A percentile compares a stretch with the other conserved stretches of the same genome.
phyloP scores from a whole-genome alignment of 30 jellyfish, hydroid and myxozoan species.

The Morbakka virulenta region DNA sequence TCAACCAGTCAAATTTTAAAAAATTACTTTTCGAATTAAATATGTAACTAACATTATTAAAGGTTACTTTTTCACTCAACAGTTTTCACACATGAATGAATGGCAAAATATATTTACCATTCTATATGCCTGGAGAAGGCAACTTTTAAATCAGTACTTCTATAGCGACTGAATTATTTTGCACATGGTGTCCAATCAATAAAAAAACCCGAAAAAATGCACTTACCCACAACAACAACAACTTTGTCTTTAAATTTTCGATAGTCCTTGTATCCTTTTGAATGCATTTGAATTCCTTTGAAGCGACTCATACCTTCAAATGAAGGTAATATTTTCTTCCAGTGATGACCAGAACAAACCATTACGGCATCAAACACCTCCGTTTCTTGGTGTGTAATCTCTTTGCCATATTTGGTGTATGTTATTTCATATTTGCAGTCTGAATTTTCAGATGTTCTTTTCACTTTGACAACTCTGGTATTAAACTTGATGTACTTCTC shows the following conservation, averaged over 20 bases:
- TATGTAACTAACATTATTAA: no score
- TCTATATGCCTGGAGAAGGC: no score
- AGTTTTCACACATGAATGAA: no score
- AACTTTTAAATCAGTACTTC: no score
- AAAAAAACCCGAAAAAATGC: no score
- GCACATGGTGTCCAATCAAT: no score
- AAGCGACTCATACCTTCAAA: slow-evolving; percentile 63
- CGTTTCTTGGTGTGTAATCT: slow-evolving; percentile 33
- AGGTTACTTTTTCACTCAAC: no score
- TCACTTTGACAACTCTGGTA: slow-evolving; percentile 49
- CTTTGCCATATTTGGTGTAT: slow-evolving; percentile 63
- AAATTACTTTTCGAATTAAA: no score
- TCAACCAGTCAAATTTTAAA: no score
- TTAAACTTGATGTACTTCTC: slow-evolving; percentile 43
- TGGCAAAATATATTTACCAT: no score
- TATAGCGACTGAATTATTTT: no score
- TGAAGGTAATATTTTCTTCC: slow-evolving; percentile 64
- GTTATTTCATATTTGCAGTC: slow-evolving; percentile 67
- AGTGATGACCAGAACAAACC: slow-evolving; percentile 94
- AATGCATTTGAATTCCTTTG: slow-evolving; percentile 61
- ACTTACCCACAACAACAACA: slow-evolving; percentile 69
- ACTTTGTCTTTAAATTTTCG: slow-evolving; percentile 66
- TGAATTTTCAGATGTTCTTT: slow-evolving; percentile 44
- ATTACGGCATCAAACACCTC: slow-evolving; percentile 66
- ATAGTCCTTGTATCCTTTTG: slow-evolving; percentile 71